These are phyloP conservation scores for Anoplius nigerrimus DNA, from an alignment of 2,888 invertebrate genomes.

Conservation along the genomic window DNA sequence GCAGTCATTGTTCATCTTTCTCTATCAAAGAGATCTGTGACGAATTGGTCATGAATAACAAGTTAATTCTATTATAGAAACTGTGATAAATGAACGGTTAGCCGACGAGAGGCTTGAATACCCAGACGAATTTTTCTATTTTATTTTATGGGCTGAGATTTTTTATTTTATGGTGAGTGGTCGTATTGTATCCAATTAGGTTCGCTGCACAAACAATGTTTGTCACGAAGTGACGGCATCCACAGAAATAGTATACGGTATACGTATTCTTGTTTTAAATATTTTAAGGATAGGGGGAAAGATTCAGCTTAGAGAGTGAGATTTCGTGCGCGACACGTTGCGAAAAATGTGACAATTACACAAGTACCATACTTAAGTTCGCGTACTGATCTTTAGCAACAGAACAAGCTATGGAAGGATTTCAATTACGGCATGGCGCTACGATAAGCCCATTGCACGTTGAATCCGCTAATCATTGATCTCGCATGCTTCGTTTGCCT, in stretches of 20 bases:
- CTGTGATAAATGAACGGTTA: no score
- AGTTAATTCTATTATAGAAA: slow-evolving; percentile 6
- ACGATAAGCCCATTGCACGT: not conserved
- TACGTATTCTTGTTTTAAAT: no score
- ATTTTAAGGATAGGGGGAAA: no score
- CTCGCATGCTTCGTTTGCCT: slow-evolving; percentile 11
- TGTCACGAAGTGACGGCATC: no score
- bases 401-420: slow-evolving; percentile 15
- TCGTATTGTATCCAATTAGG: no score
- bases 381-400: slow-evolving; percentile 24
- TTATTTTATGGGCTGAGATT: no score
- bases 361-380: not conserved
- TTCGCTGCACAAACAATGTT: no score
- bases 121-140: no score
- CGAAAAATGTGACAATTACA: not conserved
- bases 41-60: slow-evolving; percentile 22
- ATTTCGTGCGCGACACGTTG: not conserved
- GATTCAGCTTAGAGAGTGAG: no score
- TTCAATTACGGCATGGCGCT: not conserved
- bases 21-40: slow-evolving; percentile 40
- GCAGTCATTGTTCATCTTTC: slow-evolving; percentile 29
- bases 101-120: no score
- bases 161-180: no score
- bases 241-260: no score
- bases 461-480: slow-evolving; percentile 14